Conservation (phyloP, 2,797 vertebrate species). For the Lates japonicus region DNA sequence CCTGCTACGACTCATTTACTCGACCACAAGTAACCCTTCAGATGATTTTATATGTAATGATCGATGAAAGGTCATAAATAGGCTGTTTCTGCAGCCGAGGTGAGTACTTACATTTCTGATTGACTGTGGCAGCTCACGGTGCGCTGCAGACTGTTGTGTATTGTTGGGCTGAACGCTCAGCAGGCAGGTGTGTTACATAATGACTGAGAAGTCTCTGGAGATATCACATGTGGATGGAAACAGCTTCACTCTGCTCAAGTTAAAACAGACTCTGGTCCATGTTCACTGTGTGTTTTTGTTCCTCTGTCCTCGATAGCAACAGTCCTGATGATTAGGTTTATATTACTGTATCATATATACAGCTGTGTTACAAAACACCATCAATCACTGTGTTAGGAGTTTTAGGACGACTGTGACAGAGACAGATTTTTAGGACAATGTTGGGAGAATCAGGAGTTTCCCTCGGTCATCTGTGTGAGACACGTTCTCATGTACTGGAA, state of each 20-base stretch:
- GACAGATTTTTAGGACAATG: no score
- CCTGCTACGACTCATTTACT: slow-evolving; percentile 61
- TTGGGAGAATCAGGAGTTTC: no score
- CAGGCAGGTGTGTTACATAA: slow-evolving; percentile 55
- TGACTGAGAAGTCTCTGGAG: slow-evolving; percentile 17
- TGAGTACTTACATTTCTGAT: slow-evolving; percentile 48
- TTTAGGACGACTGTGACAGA: no score
- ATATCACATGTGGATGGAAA: slow-evolving; percentile 30
- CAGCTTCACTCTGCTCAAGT: not conserved
- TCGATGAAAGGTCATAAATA: slow-evolving; percentile 61
- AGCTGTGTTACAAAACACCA: no score
- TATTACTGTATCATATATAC: no score
- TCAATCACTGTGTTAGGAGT: no score
- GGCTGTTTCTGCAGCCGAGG: slow-evolving; percentile 26
- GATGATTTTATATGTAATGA: slow-evolving; percentile 59
- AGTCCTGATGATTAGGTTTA: not conserved
- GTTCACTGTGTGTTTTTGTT: not conserved
- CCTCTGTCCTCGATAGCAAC: not conserved
- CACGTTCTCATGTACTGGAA: no score
- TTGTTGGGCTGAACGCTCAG: slow-evolving; percentile 28
- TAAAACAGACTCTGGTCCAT: not conserved
- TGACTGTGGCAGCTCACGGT: slow-evolving; percentile 32
- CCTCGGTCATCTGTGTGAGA: no score
- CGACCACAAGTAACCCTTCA: slow-evolving; percentile 47
- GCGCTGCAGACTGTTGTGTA: slow-evolving; percentile 27